A percentile compares a stretch with the other conserved stretches of the same genome.
Evolutionary conservation across 53 echinoderm and acorn worm genomes (phyloP).

Genomic region (Astropecten irregularis): DNA sequence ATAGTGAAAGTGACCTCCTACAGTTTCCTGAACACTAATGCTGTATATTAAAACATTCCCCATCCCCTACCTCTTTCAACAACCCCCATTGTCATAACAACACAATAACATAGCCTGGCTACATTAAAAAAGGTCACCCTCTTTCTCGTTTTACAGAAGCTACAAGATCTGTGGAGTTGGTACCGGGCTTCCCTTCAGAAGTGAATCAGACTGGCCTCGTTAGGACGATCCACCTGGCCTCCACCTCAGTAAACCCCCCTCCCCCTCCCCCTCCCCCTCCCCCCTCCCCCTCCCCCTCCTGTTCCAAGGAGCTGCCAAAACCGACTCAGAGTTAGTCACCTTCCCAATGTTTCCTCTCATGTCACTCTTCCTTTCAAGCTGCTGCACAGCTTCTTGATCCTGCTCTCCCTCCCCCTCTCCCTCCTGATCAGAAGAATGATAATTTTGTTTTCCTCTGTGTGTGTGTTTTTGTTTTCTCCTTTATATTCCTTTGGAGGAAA

Average conservation of each 20-base stretch:
- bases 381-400: background rate
- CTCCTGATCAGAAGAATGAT: too few relatives aligned
- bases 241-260: background rate
- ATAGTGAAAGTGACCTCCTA: too few relatives aligned
- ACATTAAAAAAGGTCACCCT: too few relatives aligned
- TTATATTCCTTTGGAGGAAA: too few relatives aligned
- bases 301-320: background rate
- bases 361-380: too few relatives aligned
- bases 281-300: background rate
- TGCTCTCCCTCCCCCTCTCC: background rate
- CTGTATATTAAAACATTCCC: too few relatives aligned
- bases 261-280: background rate
- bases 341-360: background rate
- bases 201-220: slow-evolving; percentile 34
- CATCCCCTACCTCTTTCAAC: too few relatives aligned
- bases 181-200: slow-evolving; percentile 48
- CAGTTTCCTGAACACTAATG: too few relatives aligned
- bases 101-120: too few relatives aligned
- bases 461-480: background rate
- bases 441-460: background rate
- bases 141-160: slow-evolving; percentile 37
- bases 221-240: background rate
- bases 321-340: slow-evolving; percentile 20
- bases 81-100: too few relatives aligned
- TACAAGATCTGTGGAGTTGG: slow-evolving; percentile 64